Percentiles rank a stretch among this genome's conserved stretches.
phyloP scores from a whole-genome alignment of 2,888 invertebrate species.

The Rhagonycha fulva region DNA sequence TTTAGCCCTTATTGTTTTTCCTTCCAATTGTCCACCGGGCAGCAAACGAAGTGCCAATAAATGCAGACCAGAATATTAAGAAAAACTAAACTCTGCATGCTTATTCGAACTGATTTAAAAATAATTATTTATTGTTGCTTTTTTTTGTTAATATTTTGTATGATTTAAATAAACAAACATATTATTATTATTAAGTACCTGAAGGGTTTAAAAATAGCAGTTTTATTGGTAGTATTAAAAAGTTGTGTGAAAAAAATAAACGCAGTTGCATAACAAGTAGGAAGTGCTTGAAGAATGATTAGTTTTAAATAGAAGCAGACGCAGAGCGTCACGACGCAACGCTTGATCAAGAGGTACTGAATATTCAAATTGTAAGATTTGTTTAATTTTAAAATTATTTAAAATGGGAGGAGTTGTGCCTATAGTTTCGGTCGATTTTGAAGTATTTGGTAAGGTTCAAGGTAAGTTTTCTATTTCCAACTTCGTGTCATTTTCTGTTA shows the following conservation, averaged over 20 bases:
- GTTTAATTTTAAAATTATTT: neutral
- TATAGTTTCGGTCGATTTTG: conserved; percentile 83
- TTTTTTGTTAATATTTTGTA: neutral
- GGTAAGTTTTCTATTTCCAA: conserved; percentile 61
- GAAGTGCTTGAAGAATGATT: conserved; percentile 5
- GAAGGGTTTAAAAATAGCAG: neutral
- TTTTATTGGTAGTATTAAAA: neutral
- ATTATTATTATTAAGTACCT: neutral
- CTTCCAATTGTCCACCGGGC: conserved; percentile 44
- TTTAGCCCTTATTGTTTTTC: conserved; percentile 42
- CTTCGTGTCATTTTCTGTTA: conserved; percentile 3
- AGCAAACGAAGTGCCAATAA: conserved; percentile 42
- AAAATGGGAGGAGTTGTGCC: conserved; percentile 54
- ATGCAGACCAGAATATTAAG: conserved; percentile 35
- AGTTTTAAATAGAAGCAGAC: conserved; percentile 23
- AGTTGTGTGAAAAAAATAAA: neutral
- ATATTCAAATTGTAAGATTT: neutral
- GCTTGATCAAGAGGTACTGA: neutral
- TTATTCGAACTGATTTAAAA: neutral
- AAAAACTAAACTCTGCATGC: neutral
- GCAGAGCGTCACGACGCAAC: conserved; percentile 21
- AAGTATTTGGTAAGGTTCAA: conserved; percentile 90
- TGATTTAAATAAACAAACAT: neutral
- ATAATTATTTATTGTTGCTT: neutral
- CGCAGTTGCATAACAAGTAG: conserved; percentile 18